Evolutionary conservation across 30 jellyfish, hydroid and myxozoan species (phyloP).

Genomic region (Catostylus mosaicus): DNA sequence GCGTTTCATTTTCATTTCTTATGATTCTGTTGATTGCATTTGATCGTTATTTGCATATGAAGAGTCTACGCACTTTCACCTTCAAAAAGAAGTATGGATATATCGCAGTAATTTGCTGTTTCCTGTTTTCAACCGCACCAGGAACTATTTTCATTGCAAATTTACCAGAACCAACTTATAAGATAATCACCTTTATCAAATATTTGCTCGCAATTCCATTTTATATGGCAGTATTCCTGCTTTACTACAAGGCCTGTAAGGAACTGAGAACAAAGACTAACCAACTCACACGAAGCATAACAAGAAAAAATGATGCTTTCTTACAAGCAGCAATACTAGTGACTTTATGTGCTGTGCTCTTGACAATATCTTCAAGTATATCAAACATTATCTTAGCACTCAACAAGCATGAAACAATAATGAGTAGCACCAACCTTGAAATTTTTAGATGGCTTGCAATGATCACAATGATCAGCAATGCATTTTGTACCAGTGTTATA

Average conservation of each 20-base stretch:
- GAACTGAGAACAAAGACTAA: not conserved
- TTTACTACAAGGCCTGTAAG: constrained; percentile 14
- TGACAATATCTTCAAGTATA: not conserved
- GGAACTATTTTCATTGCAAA: not conserved
- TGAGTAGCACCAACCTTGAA: not conserved
- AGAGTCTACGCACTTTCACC: not conserved
- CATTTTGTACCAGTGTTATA: not conserved
- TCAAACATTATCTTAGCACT: not conserved
- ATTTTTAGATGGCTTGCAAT: not conserved
- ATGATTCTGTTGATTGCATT: constrained; percentile 15
- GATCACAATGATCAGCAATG: not conserved
- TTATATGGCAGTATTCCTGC: not conserved
- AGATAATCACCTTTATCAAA: too few species aligned
- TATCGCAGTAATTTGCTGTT: not conserved
- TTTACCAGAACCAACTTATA: not conserved
- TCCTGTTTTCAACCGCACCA: not conserved
- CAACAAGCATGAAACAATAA: not conserved
- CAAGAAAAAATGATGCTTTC: not conserved
- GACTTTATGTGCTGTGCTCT: not conserved
- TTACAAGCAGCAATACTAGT: constrained; percentile 7
- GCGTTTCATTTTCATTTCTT: not conserved
- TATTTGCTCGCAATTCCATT: not conserved
- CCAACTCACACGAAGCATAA: not conserved
- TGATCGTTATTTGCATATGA: constrained; percentile 49
- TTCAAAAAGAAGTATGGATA: constrained; percentile 7